Conservation (phyloP, 2,888 invertebrate genomes). For the Stenchaetothrips biformis region DNA sequence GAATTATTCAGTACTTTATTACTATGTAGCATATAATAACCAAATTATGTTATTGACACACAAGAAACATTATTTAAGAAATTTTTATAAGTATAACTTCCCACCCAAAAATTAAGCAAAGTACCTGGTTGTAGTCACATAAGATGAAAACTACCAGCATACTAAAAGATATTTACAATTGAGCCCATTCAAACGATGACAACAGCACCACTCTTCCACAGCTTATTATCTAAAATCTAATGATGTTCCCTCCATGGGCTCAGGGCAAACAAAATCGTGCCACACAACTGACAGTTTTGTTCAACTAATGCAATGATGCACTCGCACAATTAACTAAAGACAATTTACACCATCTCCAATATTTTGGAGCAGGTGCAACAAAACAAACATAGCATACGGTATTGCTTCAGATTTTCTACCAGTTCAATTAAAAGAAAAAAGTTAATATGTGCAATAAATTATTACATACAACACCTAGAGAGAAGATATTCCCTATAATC, state of each 20-base stretch:
- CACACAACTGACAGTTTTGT: background rate
- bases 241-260: background rate
- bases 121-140: background rate
- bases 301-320: background rate
- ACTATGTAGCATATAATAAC: slow-evolving; percentile 11
- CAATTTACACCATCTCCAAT: background rate
- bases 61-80: slow-evolving; percentile 3
- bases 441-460: background rate
- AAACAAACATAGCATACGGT: background rate
- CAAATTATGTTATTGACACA: slow-evolving; percentile 20
- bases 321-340: background rate
- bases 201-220: background rate
- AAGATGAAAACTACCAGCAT: background rate
- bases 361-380: background rate
- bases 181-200: background rate
- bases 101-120: slow-evolving; percentile 13
- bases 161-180: background rate
- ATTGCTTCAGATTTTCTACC: slow-evolving; percentile 3
- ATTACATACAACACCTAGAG: background rate
- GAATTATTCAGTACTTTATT: slow-evolving; percentile 18
- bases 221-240: background rate
- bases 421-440: background rate
- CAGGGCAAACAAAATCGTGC: background rate
- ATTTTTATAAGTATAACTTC: background rate
- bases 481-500: background rate